A percentile compares a stretch with the other conserved stretches of the same genome.
Conservation (phyloP, 2,113 vertebrate genomes). For the Paramormyrops kingsleyae region DNA sequence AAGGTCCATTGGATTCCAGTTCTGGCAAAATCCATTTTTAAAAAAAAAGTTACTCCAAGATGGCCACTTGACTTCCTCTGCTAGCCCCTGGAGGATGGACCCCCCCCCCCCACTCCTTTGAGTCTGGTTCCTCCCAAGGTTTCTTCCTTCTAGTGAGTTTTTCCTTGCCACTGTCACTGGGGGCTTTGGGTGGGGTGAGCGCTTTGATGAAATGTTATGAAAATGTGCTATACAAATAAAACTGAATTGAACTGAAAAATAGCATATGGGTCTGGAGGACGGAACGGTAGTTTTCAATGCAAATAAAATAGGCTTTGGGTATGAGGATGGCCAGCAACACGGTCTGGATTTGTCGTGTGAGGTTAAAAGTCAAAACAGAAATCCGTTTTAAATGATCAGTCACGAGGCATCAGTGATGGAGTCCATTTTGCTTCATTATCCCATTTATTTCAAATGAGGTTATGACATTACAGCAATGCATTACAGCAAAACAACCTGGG, state of each 20-base stretch:
- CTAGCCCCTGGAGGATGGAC: no score
- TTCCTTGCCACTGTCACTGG: no score
- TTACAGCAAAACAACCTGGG: neutral
- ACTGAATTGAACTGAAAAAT: no score
- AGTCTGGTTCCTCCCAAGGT: no score
- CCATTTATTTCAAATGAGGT: neutral
- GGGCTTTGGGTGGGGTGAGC: no score
- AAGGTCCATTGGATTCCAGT: neutral
- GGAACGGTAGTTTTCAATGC: neutral
- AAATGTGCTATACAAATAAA: no score
- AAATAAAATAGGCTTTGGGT: neutral
- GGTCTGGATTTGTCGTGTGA: neutral
- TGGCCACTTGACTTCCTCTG: neutral
- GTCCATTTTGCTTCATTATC: neutral
- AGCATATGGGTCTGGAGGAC: neutral
- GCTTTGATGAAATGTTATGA: no score
- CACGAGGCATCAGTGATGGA: neutral
- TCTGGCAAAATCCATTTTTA: neutral
- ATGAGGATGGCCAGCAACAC: neutral
- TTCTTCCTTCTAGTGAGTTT: no score
- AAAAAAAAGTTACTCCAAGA: neutral
- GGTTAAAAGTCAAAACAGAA: neutral
- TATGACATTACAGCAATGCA: neutral
- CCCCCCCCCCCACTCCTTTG: no score
- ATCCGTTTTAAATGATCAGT: neutral